A percentile compares a stretch with the other conserved stretches of the same genome.
These are phyloP conservation scores for Calliphora vomitoria DNA, from an alignment of 2,888 invertebrate genomes.

Conservation along the genomic window DNA sequence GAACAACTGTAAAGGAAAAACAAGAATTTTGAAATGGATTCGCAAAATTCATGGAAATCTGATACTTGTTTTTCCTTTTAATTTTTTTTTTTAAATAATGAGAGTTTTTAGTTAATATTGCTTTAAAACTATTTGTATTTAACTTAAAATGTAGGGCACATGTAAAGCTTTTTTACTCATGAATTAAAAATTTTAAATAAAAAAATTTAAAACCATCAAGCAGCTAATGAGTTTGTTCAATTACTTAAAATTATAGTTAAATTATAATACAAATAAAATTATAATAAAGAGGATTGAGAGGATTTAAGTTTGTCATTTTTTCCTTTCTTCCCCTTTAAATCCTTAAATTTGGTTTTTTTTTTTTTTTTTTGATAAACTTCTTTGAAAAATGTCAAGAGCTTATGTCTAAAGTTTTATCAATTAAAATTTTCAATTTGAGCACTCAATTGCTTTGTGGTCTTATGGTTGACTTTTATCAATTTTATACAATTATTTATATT, in stretches of 20 bases:
- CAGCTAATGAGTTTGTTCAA: neutral
- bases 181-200: slow-evolving; percentile 42
- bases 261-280: neutral
- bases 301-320: too few relatives aligned
- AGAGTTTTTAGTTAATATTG: neutral
- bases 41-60: too few relatives aligned
- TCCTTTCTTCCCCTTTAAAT: too few relatives aligned
- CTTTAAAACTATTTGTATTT: slow-evolving; percentile 49
- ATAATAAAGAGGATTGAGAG: too few relatives aligned
- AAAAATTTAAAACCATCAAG: slow-evolving; percentile 36
- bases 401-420: neutral
- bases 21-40: neutral
- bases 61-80: neutral
- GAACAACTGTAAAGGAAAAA: neutral
- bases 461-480: slow-evolving; percentile 1
- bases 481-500: slow-evolving; percentile 37
- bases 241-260: neutral
- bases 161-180: slow-evolving; percentile 82
- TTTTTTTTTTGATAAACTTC: too few relatives aligned
- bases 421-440: slow-evolving; percentile 56
- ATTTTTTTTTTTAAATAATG: neutral
- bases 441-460: slow-evolving; percentile 73
- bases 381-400: too few relatives aligned
- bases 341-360: too few relatives aligned
- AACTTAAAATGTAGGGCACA: slow-evolving; percentile 80